These are phyloP conservation scores for Macquaria ambigua DNA, from an alignment of 2,113 vertebrate genomes.

Conservation along the genomic window DNA sequence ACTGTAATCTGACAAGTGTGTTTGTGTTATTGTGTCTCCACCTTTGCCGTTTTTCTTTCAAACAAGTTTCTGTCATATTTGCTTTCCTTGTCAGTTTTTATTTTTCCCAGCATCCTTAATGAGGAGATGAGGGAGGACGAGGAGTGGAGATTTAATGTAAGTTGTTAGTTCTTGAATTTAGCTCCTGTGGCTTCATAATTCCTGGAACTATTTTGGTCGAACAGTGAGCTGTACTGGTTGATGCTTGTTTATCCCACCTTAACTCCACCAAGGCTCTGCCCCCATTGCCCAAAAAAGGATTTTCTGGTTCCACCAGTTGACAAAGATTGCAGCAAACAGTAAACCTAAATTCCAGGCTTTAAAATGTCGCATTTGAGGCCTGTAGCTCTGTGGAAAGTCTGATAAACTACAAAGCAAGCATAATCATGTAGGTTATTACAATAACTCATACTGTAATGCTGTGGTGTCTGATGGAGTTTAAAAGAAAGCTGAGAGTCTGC, in stretches of 20 bases:
- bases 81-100: not conserved
- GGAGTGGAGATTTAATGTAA: not conserved
- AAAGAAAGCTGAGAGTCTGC: constrained; percentile 48
- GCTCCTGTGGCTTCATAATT: too few species aligned
- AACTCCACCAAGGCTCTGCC: not conserved
- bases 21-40: not conserved
- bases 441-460: not conserved
- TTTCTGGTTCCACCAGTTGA: not conserved
- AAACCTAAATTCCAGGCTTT: not conserved
- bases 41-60: not conserved
- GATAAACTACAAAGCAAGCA: constrained; percentile 1
- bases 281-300: too few species aligned
- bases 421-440: not conserved
- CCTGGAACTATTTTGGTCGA: not conserved
- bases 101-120: not conserved
- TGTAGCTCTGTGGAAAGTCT: not conserved
- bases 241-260: not conserved
- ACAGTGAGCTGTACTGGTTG: not conserved
- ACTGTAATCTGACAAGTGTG: not conserved
- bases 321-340: not conserved
- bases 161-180: not conserved
- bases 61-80: not conserved
- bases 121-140: not conserved
- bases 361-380: not conserved
- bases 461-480: not conserved